phyloP scores from a whole-genome alignment of 1,140 invertebrate species.

The Leptinotarsa lineolata region DNA sequence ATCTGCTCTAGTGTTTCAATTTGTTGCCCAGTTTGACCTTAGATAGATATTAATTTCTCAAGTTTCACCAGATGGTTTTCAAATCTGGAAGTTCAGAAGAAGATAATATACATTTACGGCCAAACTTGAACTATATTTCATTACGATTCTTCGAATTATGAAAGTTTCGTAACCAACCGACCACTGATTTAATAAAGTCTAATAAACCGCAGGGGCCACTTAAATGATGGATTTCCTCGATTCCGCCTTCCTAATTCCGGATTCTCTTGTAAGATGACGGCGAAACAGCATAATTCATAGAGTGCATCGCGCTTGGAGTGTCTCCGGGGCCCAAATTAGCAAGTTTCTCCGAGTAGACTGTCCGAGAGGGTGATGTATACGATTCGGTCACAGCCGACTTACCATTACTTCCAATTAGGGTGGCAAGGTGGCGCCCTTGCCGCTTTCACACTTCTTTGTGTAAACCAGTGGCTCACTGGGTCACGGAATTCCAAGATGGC shows the following conservation, averaged over 20 bases:
- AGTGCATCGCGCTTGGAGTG: slow-evolving; percentile 27
- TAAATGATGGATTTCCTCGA: slow-evolving; percentile 13
- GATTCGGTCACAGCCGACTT: slow-evolving; percentile 41
- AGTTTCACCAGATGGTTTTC: too few relatives aligned
- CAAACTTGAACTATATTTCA: neutral
- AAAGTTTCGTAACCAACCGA: neutral
- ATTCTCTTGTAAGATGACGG: slow-evolving; percentile 19
- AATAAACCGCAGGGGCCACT: neutral
- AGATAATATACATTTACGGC: neutral
- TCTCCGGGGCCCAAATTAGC: slow-evolving; percentile 44
- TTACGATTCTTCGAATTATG: neutral
- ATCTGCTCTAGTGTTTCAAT: too few relatives aligned
- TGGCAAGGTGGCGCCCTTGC: slow-evolving; percentile 40
- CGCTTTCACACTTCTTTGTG: neutral
- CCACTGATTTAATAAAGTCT: neutral
- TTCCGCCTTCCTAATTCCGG: slow-evolving; percentile 16
- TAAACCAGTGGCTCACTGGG: too few relatives aligned
- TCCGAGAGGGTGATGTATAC: slow-evolving; percentile 44
- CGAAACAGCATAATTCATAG: slow-evolving; percentile 33
- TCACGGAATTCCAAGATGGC: too few relatives aligned
- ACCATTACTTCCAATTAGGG: slow-evolving; percentile 47
- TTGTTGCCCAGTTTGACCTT: too few relatives aligned
- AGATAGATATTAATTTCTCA: too few relatives aligned
- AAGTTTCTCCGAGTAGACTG: slow-evolving; percentile 39
- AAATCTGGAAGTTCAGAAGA: too few relatives aligned